phyloP scores from a whole-genome alignment of 2,888 invertebrate genomes.

The Acleris cristana region DNA sequence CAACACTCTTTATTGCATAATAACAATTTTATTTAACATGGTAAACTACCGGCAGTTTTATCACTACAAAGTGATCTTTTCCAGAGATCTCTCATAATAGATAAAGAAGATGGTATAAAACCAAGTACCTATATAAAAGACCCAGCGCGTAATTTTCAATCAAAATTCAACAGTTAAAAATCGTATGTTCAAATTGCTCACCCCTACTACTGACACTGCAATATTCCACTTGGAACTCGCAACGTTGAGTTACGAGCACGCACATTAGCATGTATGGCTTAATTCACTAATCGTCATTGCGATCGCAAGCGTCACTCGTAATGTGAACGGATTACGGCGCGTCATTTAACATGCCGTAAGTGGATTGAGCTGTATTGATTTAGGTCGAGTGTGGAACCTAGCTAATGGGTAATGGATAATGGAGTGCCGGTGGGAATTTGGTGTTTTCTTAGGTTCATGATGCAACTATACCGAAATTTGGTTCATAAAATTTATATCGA shows the following conservation, averaged over 20 bases:
- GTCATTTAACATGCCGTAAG: constrained; percentile 14
- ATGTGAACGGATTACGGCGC: constrained; percentile 15
- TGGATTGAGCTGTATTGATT: constrained; percentile 17
- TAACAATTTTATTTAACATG: too few species aligned
- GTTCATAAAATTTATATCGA: neutral
- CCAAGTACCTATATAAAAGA: too few species aligned
- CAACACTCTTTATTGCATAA: too few species aligned
- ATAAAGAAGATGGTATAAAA: too few species aligned
- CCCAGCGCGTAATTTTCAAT: too few species aligned
- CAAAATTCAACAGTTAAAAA: too few species aligned
- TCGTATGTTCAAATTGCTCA: too few species aligned
- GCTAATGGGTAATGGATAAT: constrained; percentile 4
- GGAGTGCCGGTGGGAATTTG: neutral
- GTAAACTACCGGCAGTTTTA: too few species aligned
- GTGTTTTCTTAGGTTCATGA: neutral
- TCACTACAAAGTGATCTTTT: too few species aligned
- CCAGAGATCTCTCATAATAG: too few species aligned
- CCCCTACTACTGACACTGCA: neutral
- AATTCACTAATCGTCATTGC: constrained; percentile 17
- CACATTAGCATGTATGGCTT: constrained; percentile 21
- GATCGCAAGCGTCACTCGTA: constrained; percentile 6
- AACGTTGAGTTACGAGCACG: constrained; percentile 6
- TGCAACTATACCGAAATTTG: neutral
- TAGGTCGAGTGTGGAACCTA: constrained; percentile 14
- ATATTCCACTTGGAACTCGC: constrained; percentile 7